phyloP scores from a whole-genome alignment of 2,797 vertebrate genomes.

The Smutsia temminckii region DNA sequence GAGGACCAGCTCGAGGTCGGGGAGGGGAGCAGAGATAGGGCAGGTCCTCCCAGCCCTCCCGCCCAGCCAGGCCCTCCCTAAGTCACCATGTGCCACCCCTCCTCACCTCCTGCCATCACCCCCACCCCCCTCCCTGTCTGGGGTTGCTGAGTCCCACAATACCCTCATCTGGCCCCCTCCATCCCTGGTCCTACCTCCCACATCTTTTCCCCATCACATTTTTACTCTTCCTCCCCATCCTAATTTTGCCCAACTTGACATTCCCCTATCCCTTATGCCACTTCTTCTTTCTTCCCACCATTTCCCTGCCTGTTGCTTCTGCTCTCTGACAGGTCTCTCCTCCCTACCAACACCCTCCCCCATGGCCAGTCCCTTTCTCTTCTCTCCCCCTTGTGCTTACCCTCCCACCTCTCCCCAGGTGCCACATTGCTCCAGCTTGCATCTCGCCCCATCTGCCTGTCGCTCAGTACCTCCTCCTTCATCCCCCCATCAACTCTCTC shows the following conservation, averaged over 20 bases:
- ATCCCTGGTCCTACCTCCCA: background rate
- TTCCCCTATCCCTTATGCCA: background rate
- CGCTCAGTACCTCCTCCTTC: background rate
- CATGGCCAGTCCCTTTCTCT: background rate
- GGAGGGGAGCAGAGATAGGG: slow-evolving; percentile 64
- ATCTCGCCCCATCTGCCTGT: background rate
- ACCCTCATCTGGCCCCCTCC: background rate
- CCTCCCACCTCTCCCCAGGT: background rate
- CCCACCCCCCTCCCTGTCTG: background rate
- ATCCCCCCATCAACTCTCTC: background rate
- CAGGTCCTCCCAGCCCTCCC: slow-evolving; percentile 56
- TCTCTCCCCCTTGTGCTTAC: background rate
- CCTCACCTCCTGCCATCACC: background rate
- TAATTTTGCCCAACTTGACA: background rate
- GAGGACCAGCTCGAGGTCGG: slow-evolving; percentile 67
- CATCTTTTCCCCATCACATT: background rate
- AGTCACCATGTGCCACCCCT: slow-evolving; percentile 7
- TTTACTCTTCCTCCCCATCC: background rate
- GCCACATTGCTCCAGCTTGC: background rate
- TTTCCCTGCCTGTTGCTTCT: background rate
- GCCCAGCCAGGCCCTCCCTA: slow-evolving; percentile 52
- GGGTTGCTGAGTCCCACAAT: background rate
- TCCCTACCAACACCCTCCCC: background rate
- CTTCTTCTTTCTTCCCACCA: background rate
- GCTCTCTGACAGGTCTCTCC: background rate